Conservation (phyloP, 2,113 vertebrate genomes). For the Oreochromis tanganicae region DNA sequence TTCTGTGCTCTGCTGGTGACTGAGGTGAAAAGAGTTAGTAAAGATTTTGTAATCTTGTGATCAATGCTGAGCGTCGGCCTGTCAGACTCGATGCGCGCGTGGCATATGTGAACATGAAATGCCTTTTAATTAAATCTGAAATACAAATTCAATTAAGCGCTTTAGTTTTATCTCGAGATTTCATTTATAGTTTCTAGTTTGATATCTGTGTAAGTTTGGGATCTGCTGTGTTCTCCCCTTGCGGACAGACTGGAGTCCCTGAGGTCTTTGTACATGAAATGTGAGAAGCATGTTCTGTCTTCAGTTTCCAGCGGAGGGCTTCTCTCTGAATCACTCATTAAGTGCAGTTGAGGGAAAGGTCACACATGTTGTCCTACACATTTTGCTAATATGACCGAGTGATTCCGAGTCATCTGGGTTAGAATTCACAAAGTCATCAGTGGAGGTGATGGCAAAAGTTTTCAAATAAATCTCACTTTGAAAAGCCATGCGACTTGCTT, state of each 20-base stretch:
- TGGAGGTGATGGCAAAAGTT: not conserved
- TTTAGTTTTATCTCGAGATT: not conserved
- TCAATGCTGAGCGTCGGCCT: constrained; percentile 50
- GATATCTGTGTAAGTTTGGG: not conserved
- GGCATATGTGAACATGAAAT: constrained; percentile 1
- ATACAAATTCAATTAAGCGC: constrained; percentile 21
- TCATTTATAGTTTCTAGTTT: not conserved
- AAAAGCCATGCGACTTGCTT: not conserved
- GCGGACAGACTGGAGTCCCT: not conserved
- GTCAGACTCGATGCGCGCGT: constrained; percentile 27
- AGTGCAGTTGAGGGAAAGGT: constrained; percentile 48
- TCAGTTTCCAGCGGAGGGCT: constrained; percentile 35
- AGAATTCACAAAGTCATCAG: not conserved
- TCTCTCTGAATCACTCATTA: constrained; percentile 42
- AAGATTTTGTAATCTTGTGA: constrained; percentile 68
- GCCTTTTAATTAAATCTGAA: constrained; percentile 36
- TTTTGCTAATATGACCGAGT: constrained; percentile 28
- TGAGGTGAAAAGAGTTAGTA: constrained; percentile 60
- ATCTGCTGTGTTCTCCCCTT: not conserved
- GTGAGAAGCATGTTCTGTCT: constrained; percentile 33
- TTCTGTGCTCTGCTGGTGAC: constrained; percentile 25
- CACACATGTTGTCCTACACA: constrained; percentile 40
- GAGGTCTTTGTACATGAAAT: constrained; percentile 47
- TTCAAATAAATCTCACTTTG: not conserved
- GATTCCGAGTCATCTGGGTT: not conserved